phyloP scores from a whole-genome alignment of 1,140 invertebrate species.

The Atopsyche davidsoni region DNA sequence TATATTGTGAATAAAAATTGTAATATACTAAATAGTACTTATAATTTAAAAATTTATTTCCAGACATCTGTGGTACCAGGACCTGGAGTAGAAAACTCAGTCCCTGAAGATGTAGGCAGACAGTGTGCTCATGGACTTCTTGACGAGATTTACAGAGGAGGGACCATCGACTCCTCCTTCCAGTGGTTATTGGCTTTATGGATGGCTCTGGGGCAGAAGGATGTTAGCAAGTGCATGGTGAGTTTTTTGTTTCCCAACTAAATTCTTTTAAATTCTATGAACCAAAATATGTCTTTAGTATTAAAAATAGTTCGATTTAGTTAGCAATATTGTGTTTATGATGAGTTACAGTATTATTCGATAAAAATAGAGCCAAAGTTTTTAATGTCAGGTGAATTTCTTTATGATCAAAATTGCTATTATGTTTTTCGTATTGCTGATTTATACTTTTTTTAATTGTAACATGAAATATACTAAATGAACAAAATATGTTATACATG shows the following conservation, averaged over 20 bases:
- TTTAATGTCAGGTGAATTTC: too few relatives aligned
- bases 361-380: too few relatives aligned
- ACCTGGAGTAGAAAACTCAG: slow-evolving; percentile 49
- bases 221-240: slow-evolving; percentile 87
- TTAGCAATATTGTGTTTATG: too few relatives aligned
- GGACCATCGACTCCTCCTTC: slow-evolving; percentile 84
- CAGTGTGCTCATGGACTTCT: slow-evolving; percentile 74
- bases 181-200: slow-evolving; percentile 82
- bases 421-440: too few relatives aligned
- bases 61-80: slow-evolving; percentile 47
- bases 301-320: too few relatives aligned
- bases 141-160: slow-evolving; percentile 88
- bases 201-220: slow-evolving; percentile 91
- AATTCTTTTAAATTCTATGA: too few relatives aligned
- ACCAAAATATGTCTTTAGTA: too few relatives aligned
- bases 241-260: slow-evolving; percentile 51
- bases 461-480: too few relatives aligned
- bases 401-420: too few relatives aligned
- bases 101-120: slow-evolving; percentile 88
- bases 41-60: slow-evolving; percentile 23
- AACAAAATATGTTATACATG: too few relatives aligned
- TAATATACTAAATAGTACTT: neutral
- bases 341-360: too few relatives aligned
- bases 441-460: too few relatives aligned
- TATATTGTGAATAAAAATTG: slow-evolving; percentile 18